Evolutionary conservation across 92 coral and sea anemone genomes (phyloP).

Genomic region (Bergia puertoricense): DNA sequence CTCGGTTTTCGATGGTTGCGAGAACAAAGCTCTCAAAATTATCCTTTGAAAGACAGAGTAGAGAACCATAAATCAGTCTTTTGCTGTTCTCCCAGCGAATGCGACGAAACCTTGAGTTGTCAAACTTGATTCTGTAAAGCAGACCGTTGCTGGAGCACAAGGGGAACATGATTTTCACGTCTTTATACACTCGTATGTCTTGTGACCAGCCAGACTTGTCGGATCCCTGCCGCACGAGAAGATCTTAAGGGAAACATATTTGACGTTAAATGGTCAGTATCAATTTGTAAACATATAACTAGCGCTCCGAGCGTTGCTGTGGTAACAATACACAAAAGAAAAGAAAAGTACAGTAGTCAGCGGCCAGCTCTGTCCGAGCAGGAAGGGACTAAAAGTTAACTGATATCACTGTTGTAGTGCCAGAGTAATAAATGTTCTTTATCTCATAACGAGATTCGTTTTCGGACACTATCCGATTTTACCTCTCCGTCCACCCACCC

Average conservation of each 20-base stretch:
- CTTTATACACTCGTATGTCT: constrained; percentile 44
- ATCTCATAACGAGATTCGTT: too few species aligned
- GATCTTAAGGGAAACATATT: neutral
- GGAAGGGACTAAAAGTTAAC: too few species aligned
- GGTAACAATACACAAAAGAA: too few species aligned
- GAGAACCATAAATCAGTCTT: constrained; percentile 83
- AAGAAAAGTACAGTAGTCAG: too few species aligned
- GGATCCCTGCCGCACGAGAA: constrained; percentile 56
- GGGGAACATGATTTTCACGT: constrained; percentile 66
- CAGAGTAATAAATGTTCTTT: too few species aligned
- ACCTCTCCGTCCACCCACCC: too few species aligned
- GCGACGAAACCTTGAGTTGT: too few species aligned
- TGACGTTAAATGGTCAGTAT: neutral
- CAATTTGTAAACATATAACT: too few species aligned
- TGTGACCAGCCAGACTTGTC: constrained; percentile 48
- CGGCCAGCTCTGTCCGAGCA: too few species aligned
- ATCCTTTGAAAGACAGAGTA: constrained; percentile 52
- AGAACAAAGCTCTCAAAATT: constrained; percentile 31
- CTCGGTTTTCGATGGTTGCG: constrained; percentile 78
- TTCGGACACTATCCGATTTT: too few species aligned
- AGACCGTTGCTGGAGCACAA: constrained; percentile 69
- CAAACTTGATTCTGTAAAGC: constrained; percentile 9
- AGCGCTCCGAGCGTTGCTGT: too few species aligned
- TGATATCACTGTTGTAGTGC: too few species aligned
- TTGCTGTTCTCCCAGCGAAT: constrained; percentile 53